These are phyloP conservation scores for Silurus glanis DNA, from an alignment of 2,113 vertebrate genomes.

Conservation along the genomic window DNA sequence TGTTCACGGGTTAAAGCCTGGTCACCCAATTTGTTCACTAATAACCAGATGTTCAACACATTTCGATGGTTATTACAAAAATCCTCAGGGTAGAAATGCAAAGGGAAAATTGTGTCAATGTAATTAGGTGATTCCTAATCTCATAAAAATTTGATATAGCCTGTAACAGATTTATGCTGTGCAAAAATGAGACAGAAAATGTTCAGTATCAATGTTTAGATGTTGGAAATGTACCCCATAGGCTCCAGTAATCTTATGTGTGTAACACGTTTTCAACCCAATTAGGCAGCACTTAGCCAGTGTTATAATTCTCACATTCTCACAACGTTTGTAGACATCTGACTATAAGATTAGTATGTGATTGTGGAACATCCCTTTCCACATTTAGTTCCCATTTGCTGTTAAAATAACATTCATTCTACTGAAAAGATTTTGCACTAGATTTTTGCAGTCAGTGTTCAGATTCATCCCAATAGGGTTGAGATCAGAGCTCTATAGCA, in stretches of 20 bases:
- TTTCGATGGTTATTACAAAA: conserved; percentile 9
- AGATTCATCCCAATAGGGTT: too few species aligned
- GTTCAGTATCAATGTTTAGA: neutral
- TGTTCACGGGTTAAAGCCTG: conserved; percentile 1
- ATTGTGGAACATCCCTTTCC: too few species aligned
- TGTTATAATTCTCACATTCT: neutral
- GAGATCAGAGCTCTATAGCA: too few species aligned
- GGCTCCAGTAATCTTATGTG: neutral
- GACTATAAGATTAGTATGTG: too few species aligned
- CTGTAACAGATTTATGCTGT: neutral
- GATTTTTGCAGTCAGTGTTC: too few species aligned
- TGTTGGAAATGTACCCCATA: neutral
- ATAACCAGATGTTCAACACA: neutral
- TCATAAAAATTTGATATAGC: neutral
- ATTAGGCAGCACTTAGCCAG: neutral
- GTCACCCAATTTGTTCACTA: neutral
- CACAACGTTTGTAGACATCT: too few species aligned
- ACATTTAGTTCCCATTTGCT: too few species aligned
- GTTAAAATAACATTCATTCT: too few species aligned
- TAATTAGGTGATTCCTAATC: neutral
- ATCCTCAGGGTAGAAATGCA: neutral
- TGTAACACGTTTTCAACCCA: neutral
- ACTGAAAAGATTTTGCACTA: too few species aligned
- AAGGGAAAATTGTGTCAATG: neutral
- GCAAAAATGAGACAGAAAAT: neutral